phyloP scores from a whole-genome alignment of 2,888 invertebrate species.

The Entomobrya proxima region DNA sequence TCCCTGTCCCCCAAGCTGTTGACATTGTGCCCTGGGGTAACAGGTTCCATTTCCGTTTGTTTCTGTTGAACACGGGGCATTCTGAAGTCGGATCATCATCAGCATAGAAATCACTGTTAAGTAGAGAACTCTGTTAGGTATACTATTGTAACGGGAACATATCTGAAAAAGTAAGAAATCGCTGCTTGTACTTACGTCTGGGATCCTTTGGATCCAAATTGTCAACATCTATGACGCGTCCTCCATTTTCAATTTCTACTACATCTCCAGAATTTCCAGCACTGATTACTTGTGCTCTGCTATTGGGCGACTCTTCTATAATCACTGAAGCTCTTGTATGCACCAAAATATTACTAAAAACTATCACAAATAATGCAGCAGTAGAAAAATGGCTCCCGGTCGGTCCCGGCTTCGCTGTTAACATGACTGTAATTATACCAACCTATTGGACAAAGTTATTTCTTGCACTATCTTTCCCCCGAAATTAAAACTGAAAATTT shows the following conservation, averaged over 20 bases:
- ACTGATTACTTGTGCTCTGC: not conserved
- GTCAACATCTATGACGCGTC: slow-evolving; percentile 40
- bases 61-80: slow-evolving; percentile 85
- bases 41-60: slow-evolving; percentile 91
- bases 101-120: slow-evolving; percentile 86
- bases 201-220: slow-evolving; percentile 62
- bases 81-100: slow-evolving; percentile 87
- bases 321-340: slow-evolving; percentile 53
- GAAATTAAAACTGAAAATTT: slow-evolving; percentile 3
- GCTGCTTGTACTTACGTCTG: too few relatives aligned
- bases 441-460: slow-evolving; percentile 3
- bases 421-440: slow-evolving; percentile 27
- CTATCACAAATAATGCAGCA: slow-evolving; percentile 24
- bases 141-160: not conserved
- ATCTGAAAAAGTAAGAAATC: not conserved
- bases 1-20: slow-evolving; percentile 84
- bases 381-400: not conserved
- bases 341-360: slow-evolving; percentile 6
- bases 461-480: not conserved
- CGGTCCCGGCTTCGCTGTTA: slow-evolving; percentile 36
- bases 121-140: slow-evolving; percentile 14
- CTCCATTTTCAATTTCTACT: slow-evolving; percentile 52
- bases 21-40: slow-evolving; percentile 85
- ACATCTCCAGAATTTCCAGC: slow-evolving; percentile 16
- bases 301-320: slow-evolving; percentile 9